Conservation (phyloP, 2,888 invertebrate species). For the Bruchidius siliquastri region DNA sequence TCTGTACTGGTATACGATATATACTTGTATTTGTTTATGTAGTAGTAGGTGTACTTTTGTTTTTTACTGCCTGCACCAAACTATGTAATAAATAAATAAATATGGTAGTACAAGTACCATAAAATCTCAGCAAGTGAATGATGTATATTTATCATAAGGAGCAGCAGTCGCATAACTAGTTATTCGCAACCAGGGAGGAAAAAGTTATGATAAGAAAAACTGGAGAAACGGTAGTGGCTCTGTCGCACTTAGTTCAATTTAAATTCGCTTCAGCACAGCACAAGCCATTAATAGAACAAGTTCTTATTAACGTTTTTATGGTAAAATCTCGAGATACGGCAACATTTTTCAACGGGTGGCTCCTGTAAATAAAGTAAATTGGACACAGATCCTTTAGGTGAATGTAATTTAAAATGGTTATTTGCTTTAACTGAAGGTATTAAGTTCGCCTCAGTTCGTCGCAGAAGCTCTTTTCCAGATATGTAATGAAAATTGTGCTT, state of each 20-base stretch:
- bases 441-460: background rate
- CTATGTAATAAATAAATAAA: too few species aligned
- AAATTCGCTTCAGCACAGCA: background rate
- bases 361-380: background rate
- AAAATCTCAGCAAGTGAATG: too few species aligned
- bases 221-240: background rate
- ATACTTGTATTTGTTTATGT: too few species aligned
- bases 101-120: too few species aligned
- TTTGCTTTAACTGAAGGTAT: background rate
- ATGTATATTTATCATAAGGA: too few species aligned
- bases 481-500: background rate
- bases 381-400: background rate
- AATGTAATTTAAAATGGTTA: background rate
- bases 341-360: background rate
- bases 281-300: background rate
- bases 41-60: too few species aligned
- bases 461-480: background rate
- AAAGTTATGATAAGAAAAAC: background rate
- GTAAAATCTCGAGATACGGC: background rate
- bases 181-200: background rate
- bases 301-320: background rate
- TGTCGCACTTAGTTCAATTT: background rate
- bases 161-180: background rate
- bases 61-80: too few species aligned
- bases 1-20: too few species aligned